phyloP scores from a whole-genome alignment of 1,140 invertebrate genomes.

The Muscidifurax raptorellus region DNA sequence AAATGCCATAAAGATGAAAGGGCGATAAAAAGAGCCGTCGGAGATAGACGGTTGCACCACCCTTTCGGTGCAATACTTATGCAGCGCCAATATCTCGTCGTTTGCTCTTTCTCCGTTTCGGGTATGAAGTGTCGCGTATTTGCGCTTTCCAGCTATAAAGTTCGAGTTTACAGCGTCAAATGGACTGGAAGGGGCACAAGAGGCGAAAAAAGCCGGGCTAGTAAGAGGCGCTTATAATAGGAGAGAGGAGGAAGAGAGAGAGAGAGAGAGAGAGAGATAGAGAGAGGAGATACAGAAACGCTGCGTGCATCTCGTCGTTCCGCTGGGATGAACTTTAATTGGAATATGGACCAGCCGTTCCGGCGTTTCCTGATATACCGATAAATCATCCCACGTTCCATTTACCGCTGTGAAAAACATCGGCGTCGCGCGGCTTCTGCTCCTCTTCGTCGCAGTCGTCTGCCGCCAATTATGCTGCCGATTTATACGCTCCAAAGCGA shows the following conservation, averaged over 20 bases:
- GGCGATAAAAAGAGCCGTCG: neutral
- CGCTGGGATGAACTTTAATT: constrained; percentile 75
- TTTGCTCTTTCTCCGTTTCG: neutral
- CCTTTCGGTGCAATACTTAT: neutral
- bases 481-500: constrained; percentile 57
- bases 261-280: constrained; percentile 50
- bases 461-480: constrained; percentile 61
- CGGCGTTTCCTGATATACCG: constrained; percentile 73
- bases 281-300: constrained; percentile 48
- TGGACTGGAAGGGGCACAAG: constrained; percentile 72
- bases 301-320: constrained; percentile 63
- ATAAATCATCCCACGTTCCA: constrained; percentile 75
- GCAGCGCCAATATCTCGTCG: neutral
- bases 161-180: constrained; percentile 73
- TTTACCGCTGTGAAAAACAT: constrained; percentile 70
- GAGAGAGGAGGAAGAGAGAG: constrained; percentile 50
- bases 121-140: constrained; percentile 8
- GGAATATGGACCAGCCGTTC: constrained; percentile 73
- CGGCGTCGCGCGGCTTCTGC: constrained; percentile 53
- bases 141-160: constrained; percentile 55
- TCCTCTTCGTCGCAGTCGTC: constrained; percentile 42
- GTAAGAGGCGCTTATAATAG: too few species aligned
- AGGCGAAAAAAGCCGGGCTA: constrained; percentile 58
- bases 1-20: neutral
- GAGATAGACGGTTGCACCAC: neutral